Conservation (phyloP, 92 coral and sea anemone species). For the Porites rus region DNA sequence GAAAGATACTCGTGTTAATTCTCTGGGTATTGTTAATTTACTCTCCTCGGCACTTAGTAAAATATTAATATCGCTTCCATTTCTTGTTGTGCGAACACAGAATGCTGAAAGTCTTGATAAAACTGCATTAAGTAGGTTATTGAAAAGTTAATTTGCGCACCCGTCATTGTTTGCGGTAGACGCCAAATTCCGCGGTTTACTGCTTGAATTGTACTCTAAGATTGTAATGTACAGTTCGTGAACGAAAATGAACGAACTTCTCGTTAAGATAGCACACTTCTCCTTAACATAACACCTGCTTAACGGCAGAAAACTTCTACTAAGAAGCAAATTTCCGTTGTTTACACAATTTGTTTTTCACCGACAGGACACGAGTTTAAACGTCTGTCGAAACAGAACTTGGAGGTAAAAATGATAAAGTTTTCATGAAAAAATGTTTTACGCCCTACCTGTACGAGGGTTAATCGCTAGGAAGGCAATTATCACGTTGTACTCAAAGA, state of each 20-base stretch:
- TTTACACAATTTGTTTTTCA: constrained; percentile 42
- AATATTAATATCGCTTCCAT: constrained; percentile 61
- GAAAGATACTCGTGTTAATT: constrained; percentile 63
- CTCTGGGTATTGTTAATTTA: constrained; percentile 48
- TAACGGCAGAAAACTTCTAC: constrained; percentile 15
- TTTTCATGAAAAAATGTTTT: constrained; percentile 22
- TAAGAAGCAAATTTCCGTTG: constrained; percentile 51
- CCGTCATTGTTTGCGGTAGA: constrained; percentile 33
- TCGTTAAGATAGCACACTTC: not conserved
- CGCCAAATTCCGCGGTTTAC: constrained; percentile 14
- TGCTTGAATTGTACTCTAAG: constrained; percentile 8
- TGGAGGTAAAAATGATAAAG: constrained; percentile 10
- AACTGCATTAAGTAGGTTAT: constrained; percentile 54
- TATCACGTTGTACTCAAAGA: not conserved
- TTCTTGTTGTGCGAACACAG: constrained; percentile 47
- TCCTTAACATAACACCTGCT: constrained; percentile 42
- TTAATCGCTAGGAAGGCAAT: not conserved
- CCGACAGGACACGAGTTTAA: constrained; percentile 39
- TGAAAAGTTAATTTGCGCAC: constrained; percentile 25
- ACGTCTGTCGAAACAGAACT: constrained; percentile 29
- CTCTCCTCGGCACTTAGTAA: constrained; percentile 61
- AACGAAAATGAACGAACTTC: constrained; percentile 19
- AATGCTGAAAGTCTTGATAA: constrained; percentile 66
- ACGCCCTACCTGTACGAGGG: not conserved
- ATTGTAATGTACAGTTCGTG: constrained; percentile 22